phyloP scores from a whole-genome alignment of 2,797 vertebrate species.

The Neomorphus geoffroyi region DNA sequence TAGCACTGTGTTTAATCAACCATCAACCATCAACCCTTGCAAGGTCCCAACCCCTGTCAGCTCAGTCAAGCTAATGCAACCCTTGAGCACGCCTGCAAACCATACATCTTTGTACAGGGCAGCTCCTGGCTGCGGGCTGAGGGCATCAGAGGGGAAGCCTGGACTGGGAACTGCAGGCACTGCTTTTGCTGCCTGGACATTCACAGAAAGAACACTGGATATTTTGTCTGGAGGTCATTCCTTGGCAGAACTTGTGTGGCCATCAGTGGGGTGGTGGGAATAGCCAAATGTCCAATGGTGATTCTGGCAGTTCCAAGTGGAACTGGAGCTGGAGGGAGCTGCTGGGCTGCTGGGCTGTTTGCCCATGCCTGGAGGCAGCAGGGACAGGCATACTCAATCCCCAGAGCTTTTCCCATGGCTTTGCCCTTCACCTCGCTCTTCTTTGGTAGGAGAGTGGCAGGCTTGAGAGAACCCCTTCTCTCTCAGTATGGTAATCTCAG shows the following conservation, averaged over 20 bases:
- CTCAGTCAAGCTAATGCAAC: not conserved
- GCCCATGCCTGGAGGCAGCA: not conserved
- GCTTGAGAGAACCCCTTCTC: not conserved
- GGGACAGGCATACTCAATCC: not conserved
- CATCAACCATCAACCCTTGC: not conserved
- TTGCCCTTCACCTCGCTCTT: not conserved
- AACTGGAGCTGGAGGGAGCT: not conserved
- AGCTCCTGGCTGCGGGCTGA: not conserved
- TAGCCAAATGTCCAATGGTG: not conserved
- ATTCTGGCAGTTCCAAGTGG: not conserved
- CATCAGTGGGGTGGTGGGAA: not conserved
- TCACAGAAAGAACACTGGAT: not conserved
- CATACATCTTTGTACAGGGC: too few species aligned
- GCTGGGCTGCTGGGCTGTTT: not conserved
- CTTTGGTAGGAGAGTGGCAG: not conserved
- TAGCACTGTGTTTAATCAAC: not conserved
- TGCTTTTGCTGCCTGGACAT: not conserved
- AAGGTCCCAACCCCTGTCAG: not conserved
- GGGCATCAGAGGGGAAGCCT: not conserved
- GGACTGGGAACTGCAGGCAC: fast-evolving
- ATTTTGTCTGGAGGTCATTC: not conserved
- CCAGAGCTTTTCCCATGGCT: not conserved
- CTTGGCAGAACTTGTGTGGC: not conserved
- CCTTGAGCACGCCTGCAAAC: not conserved
- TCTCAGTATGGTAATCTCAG: not conserved